Percentiles rank a stretch among this genome's conserved stretches.
Evolutionary conservation across 2,888 invertebrate species (phyloP).

Genomic region (Xanthorhoe spadicearia): DNA sequence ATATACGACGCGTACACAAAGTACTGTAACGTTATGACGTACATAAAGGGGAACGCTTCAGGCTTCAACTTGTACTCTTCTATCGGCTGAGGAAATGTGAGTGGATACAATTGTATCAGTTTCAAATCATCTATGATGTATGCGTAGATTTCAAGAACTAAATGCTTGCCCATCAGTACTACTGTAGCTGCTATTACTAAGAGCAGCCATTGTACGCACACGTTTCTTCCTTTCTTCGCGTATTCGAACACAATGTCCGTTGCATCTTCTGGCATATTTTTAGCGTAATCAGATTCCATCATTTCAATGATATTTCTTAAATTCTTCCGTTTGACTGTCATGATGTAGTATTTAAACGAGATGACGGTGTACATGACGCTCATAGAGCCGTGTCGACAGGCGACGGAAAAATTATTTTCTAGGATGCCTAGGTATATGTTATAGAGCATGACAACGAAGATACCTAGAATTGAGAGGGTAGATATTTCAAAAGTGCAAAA

Average conservation of each 20-base stretch:
- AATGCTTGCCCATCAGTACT: not conserved
- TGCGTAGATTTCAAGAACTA: constrained; percentile 1
- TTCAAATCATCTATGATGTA: constrained; percentile 1
- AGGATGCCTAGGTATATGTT: constrained; percentile 4
- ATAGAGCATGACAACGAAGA: not conserved
- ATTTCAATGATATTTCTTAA: constrained; percentile 18
- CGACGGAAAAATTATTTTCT: constrained; percentile 2
- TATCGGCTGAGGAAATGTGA: not conserved
- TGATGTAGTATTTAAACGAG: constrained; percentile 19
- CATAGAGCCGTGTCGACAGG: constrained; percentile 15
- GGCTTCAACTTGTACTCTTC: constrained; percentile 31
- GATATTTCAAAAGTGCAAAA: no score
- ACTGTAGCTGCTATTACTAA: not conserved
- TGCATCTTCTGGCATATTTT: constrained; percentile 13
- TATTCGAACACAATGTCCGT: constrained; percentile 21
- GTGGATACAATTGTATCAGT: not conserved
- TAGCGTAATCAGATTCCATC: constrained; percentile 29
- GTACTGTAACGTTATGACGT: constrained; percentile 12
- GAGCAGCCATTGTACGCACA: constrained; percentile 23
- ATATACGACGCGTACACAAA: constrained; percentile 3
- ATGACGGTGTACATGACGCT: constrained; percentile 13
- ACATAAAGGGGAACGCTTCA: constrained; percentile 14
- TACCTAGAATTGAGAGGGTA: no score
- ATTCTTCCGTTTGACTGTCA: constrained; percentile 7
- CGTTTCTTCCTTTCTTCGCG: constrained; percentile 13